Evolutionary conservation across 2,888 invertebrate species (phyloP), one percentile per base, ranked within the genome.

Genomic region (Mesopsocus fuscifrons): DNA sequence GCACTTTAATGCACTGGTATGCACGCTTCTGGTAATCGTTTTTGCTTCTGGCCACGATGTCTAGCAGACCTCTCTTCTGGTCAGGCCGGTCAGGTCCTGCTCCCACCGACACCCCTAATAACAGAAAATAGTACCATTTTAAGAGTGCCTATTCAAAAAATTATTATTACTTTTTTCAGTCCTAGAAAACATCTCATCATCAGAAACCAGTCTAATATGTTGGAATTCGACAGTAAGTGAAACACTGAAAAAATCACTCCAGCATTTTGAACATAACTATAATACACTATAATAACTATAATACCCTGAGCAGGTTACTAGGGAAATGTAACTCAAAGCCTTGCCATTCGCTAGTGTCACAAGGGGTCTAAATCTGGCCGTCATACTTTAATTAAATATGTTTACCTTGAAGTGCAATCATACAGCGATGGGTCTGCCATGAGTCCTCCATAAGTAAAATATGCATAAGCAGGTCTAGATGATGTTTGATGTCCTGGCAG

Each of bases 1-100:
- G 72, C 59, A 89, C 84, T 66, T 95, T 95, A 49, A 95, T 87
- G 65, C 92, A 94, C 62, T 92, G 89, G 67, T 95, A 95, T 49
- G 92, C 89, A 50, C 94, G 72, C 65, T 94, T 94, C 63, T 94
- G 92, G 64, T 92, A 91, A 64, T 92, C 89, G 49, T 80, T 84
- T 63, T 91, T 92, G 46, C 88, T 83, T 47, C 87, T 76, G 52
- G 81, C 75, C 56, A 94, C 89, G 45, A 87, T 94, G 58, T 95
- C 94, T 53, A 95, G 72, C 43, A 95, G 68, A 1, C 94, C 94
- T 54, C 92, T 91, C 34, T 88, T 72, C 57, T 92, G 84, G 21
- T 38, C 33, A n/a, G n/a, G n/a, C 57, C 92, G 84, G 21, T 38
- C 11, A 6, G 6, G 26, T 26, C 6, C 26, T 11, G 26, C 26